Base-by-base conservation (phyloP, 2,797 vertebrate species). In the Dicrostonyx torquatus region DNA sequence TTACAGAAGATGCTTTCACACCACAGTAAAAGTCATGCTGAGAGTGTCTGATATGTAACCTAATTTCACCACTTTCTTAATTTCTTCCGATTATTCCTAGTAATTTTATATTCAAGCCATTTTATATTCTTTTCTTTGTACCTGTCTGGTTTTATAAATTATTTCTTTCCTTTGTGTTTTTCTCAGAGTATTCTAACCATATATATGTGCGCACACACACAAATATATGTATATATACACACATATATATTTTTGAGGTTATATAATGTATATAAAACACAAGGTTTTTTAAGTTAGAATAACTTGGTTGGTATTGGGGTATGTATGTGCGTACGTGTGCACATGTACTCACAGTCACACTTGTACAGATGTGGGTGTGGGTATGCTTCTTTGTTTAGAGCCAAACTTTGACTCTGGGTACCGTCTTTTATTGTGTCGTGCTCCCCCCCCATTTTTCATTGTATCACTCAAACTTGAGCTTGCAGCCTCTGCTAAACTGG, bases 51-150 rank as follows among this genome's bases (percentile, higher is more conserved):
- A 95, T 95, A 58, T 76, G 86, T 77, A 94, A 94, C 86, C 90
- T 82, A 76, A 93, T 96, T 95, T 95, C 45, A 73, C 95, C 90
- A 76, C 94, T 96, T 97, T 95, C 95, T 96, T 96, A 95, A 94
- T 97, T 95, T 97, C 92, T 91, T 94, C 58, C 85, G 88, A 88
- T 96, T 93, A 92, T 68, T 96, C 43, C 58, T 94, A n/a, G 50
- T 95, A 96, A 92, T n/a, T n/a, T n/a, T 89, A 87, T 79, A 92
- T 78, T 97, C 89, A 93, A 82, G 79, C 76, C 91, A 78, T 91
- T 96, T 97, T 95, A 90, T 92, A 79, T 89, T 95, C 78, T 95
- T 95, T 75, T 91, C 43, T 92, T 95, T 95, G 70, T 96, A 87
- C 43, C 93, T 94, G 53, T 94, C 87, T 95, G 93, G 89, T 96